A percentile compares a stretch with the other conserved stretches of the same genome.
Evolutionary conservation across 2,113 vertebrate genomes (phyloP).

Genomic region (Clarias gariepinus): DNA sequence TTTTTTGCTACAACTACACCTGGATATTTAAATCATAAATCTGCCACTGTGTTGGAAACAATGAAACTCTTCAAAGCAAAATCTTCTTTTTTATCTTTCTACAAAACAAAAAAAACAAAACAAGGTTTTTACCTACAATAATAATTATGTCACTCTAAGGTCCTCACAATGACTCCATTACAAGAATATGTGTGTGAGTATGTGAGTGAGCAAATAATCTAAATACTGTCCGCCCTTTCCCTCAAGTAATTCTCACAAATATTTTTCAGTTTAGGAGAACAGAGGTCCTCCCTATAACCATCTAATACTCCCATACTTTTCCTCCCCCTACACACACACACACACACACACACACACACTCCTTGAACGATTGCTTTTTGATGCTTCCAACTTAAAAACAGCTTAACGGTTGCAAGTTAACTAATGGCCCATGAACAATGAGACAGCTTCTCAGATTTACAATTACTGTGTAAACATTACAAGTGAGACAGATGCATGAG

Average conservation of each 20-base stretch:
- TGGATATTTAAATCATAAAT: neutral
- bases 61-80: neutral
- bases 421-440: neutral
- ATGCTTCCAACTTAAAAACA: constrained; percentile 15
- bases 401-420: constrained; percentile 3
- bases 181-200: neutral
- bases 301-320: neutral
- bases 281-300: constrained; percentile 46
- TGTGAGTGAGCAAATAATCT: neutral
- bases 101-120: neutral
- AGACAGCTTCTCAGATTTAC: constrained; percentile 15
- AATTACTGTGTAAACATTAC: constrained; percentile 18
- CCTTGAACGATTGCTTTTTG: constrained; percentile 6
- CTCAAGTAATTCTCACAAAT: constrained; percentile 40
- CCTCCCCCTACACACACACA: constrained; percentile 20
- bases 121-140: neutral
- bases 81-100: no score
- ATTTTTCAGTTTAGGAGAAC: constrained; percentile 50
- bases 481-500: neutral
- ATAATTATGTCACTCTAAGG: neutral
- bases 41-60: neutral
- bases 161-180: neutral
- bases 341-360: constrained; percentile 19
- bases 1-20: neutral
- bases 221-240: constrained; percentile 41